Percentiles rank a stretch among this genome's conserved stretches.
These are phyloP conservation scores for Teinopalpus imperialis DNA, from an alignment of 2,888 invertebrate genomes.

Conservation along the genomic window DNA sequence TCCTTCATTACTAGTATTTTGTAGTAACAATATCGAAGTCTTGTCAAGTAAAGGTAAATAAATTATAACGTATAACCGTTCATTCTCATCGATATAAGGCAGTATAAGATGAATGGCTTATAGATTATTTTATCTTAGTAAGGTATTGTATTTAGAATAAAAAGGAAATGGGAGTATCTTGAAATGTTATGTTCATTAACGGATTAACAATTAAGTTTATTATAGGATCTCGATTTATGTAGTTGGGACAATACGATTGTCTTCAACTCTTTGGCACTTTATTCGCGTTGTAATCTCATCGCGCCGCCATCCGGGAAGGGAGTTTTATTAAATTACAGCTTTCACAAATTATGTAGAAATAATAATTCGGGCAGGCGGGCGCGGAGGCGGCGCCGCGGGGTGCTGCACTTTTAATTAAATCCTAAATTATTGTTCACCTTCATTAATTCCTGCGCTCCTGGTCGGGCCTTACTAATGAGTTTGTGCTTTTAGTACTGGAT, in stretches of 20 bases:
- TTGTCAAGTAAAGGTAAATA: no score
- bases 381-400: slow-evolving; percentile 66
- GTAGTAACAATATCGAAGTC: no score
- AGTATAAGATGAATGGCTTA: no score
- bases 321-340: slow-evolving; percentile 77
- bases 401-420: slow-evolving; percentile 80
- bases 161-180: no score
- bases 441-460: slow-evolving; percentile 78
- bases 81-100: no score
- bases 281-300: slow-evolving; percentile 40
- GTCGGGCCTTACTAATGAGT: slow-evolving; percentile 74
- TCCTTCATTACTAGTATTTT: no score
- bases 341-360: slow-evolving; percentile 77
- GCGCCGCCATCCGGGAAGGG: slow-evolving; percentile 37
- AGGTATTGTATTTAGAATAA: no score
- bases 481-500: slow-evolving; percentile 69
- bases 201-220: background rate
- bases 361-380: slow-evolving; percentile 55
- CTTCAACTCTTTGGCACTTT: slow-evolving; percentile 27
- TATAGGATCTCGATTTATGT: background rate
- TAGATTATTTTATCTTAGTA: no score
- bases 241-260: slow-evolving; percentile 7
- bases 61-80: no score
- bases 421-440: slow-evolving; percentile 81
- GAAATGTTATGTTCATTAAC: no score